Evolutionary conservation across 1,140 invertebrate genomes (phyloP), one percentile per base, ranked within the genome.

Genomic region (Marisa cornuarietis): DNA sequence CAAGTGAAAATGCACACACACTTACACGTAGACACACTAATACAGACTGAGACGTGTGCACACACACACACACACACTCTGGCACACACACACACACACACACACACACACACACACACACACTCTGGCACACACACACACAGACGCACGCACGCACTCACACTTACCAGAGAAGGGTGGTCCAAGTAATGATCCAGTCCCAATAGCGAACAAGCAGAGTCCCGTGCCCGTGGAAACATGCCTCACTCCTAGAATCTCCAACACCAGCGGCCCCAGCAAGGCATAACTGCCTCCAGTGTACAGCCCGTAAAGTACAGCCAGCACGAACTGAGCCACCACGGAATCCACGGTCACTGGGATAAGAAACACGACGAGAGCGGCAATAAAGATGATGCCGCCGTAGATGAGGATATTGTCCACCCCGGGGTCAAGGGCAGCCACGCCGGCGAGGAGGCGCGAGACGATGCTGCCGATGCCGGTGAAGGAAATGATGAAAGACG

Each of bases 171-270:
- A 83, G 49, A 84, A 58, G 11, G 82, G 83, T 49, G 81, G 80
- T 20, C 85, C 85, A 4, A 80, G 58, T 16, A 86, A 52, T 20
- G 71, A 82, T 0, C 82, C 85, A 31, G 79, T 76, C 11, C 85
- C 85, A 24, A 76, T 20, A 11, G 65, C 69, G 22, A 83, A 83
- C 31, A 82, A 77, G 51, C 69, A 74, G 18, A 84, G 49, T 26
- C 85, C 85, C 42, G 79, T 62, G 18, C 75, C 82, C 13, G 80
- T 77, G 31, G 85, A 76, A 22, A 86, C 74, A n/a, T 82, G 62
- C 6, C 75, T 69, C 24, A 86, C 65, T 51, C 85, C 85, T 0
- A 83, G 81, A 11, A 83, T 26, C 22, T 82, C 74, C n/a, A 82
- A 31, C 49, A 79, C 68, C 8, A 86, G 31, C 7, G 83, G 82